Evolutionary conservation across 2,797 vertebrate genomes (phyloP), one percentile per base, ranked within the genome.

Genomic region (Thalassophryne amazonica): DNA sequence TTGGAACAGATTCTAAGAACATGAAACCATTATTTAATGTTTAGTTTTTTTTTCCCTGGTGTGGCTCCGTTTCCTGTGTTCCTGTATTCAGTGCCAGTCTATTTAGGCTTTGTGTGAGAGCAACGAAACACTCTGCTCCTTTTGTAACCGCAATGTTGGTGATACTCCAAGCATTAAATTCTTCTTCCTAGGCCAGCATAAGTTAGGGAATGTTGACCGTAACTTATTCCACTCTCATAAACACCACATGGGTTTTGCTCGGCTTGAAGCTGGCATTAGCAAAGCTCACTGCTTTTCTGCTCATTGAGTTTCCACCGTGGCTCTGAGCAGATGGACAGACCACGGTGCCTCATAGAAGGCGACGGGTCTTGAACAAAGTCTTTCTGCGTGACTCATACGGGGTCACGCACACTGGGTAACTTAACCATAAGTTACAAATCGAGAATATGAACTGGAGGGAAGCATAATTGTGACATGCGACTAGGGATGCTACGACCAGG

Each of bases 251-350:
- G 46, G 21, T 54, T 62, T 53, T 35, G 37, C 63, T 60, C 59
- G 60, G 40, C 49, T 66, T 27, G 6, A 29, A 59, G 49, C 45
- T 59, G 69, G 70, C 31, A 10, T 41, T 25, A 66, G 40, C 14
- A 4, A 41, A 45, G 7, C 13, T 35, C 29, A 42, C 28, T 2
- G 19, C 21, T 12, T 36, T 47, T 28, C 25, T 19, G 31, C 17
- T 24, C 20, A 1, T 39, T 20, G n/a, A 25, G 52, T 4, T 42
- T 39, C 58, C 4, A 21, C 16, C 16, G 16, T 51, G 67, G 65
- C 46, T 38, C 27, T 11, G 25, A 27, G 63, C 75, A 75, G 75
- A 70, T 86, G 77, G 45, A 53, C 48, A 36, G 20, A 53, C 36
- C 5, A 8, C 7, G 3, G 34, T 22, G 33, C 51, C 10, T 37